phyloP scores from a whole-genome alignment of 2,797 vertebrate genomes.

The Enteromius trimaculatus region DNA sequence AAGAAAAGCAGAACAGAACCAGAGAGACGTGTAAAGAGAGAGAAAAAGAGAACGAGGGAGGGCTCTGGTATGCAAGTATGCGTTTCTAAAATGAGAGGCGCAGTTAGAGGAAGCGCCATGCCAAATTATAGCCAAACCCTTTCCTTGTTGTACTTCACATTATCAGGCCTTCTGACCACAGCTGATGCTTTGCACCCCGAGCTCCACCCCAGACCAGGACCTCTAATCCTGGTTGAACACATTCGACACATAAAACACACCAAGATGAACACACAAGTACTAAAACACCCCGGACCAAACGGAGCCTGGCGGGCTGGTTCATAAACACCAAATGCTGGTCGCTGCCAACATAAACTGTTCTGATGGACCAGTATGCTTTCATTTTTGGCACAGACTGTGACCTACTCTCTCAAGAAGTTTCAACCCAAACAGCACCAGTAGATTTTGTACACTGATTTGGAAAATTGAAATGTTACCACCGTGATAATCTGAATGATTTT shows the following conservation, averaged over 20 bases:
- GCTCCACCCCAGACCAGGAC: slow-evolving; percentile 56
- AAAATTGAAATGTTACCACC: background rate
- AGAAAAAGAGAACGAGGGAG: slow-evolving; percentile 38
- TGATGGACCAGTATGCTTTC: slow-evolving; percentile 41
- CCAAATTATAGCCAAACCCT: slow-evolving; percentile 56
- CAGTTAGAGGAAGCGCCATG: slow-evolving; percentile 43
- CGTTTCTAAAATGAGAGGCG: slow-evolving; percentile 52
- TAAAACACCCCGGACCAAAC: slow-evolving; percentile 31
- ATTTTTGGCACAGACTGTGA: slow-evolving; percentile 15
- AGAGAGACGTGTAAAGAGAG: background rate
- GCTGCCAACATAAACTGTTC: slow-evolving; percentile 47
- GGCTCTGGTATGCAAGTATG: slow-evolving; percentile 56
- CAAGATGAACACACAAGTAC: slow-evolving; percentile 28
- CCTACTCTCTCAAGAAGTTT: background rate
- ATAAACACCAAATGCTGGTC: slow-evolving; percentile 47
- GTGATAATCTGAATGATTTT: background rate
- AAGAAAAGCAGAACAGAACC: background rate
- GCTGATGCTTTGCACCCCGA: slow-evolving; percentile 38
- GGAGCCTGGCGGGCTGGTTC: slow-evolving; percentile 28
- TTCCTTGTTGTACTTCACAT: slow-evolving; percentile 40
- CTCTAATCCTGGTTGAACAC: slow-evolving; percentile 48
- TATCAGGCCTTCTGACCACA: slow-evolving; percentile 37
- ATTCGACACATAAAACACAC: slow-evolving; percentile 33
- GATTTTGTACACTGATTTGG: background rate
- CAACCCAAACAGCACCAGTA: background rate